Evolutionary conservation across 2,888 invertebrate species (phyloP).

Genomic region (Cheilosia vernalis): DNA sequence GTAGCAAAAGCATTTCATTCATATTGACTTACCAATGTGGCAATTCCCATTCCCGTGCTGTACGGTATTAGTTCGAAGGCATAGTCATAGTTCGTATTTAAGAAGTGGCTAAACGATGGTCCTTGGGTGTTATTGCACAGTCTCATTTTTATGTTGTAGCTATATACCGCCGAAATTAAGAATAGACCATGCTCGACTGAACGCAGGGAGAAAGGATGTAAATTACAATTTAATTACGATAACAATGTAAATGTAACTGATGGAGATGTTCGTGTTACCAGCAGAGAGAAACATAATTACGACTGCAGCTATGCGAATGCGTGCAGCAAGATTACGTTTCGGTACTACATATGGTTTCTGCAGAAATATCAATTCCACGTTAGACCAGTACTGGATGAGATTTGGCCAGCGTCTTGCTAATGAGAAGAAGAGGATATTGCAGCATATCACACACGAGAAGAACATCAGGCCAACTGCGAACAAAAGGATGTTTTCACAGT

Average conservation of each 20-base stretch:
- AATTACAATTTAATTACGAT: constrained; percentile 1
- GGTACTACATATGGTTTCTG: constrained; percentile 79
- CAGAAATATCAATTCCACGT: constrained; percentile 80
- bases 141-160: constrained; percentile 73
- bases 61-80: constrained; percentile 78
- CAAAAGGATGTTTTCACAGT: too few relatives aligned
- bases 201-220: background rate
- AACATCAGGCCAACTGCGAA: constrained; percentile 80
- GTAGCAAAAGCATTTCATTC: background rate
- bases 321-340: constrained; percentile 76
- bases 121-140: constrained; percentile 77
- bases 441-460: constrained; percentile 78
- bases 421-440: constrained; percentile 79
- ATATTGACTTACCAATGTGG: constrained; percentile 77
- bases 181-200: constrained; percentile 80
- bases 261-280: constrained; percentile 72
- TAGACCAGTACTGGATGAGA: constrained; percentile 80
- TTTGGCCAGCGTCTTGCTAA: constrained; percentile 80
- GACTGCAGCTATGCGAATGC: constrained; percentile 78
- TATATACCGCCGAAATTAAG: constrained; percentile 77
- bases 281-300: constrained; percentile 78
- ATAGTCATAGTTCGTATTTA: constrained; percentile 78
- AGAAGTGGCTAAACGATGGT: constrained; percentile 76
- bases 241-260: too few relatives aligned
- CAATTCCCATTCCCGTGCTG: constrained; percentile 69